Conservation (phyloP, 2,113 vertebrate genomes). For the Neogale vison region DNA sequence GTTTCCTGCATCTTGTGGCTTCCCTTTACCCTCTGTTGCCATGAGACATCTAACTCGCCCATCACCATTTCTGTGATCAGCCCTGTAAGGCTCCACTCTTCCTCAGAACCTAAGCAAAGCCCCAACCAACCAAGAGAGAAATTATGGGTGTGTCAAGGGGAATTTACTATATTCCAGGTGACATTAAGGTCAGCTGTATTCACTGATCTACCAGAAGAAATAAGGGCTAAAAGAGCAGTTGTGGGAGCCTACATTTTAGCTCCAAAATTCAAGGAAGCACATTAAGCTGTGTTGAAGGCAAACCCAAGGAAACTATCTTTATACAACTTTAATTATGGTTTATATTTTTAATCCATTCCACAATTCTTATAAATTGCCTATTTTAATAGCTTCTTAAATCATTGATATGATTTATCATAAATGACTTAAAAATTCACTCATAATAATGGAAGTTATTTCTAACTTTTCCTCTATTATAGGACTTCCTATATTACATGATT, state of each 20-base stretch:
- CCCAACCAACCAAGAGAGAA: neutral
- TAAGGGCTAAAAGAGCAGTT: neutral
- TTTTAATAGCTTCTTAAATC: conserved; percentile 3
- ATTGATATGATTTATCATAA: neutral
- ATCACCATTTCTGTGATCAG: neutral
- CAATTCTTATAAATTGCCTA: neutral
- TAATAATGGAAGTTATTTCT: neutral
- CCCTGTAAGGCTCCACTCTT: neutral
- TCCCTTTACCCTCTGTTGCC: neutral
- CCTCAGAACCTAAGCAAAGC: neutral
- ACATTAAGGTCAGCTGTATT: neutral
- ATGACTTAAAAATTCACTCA: neutral
- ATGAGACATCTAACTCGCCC: neutral
- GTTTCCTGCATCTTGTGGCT: neutral
- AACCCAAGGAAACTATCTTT: neutral
- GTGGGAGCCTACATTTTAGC: neutral
- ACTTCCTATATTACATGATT: neutral
- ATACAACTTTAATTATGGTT: neutral
- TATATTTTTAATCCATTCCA: neutral
- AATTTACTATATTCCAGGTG: neutral
- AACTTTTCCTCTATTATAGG: neutral
- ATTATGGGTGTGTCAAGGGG: neutral
- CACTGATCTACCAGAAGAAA: neutral
- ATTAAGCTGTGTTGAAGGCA: neutral
- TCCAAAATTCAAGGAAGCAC: neutral